Evolutionary conservation across 2,113 vertebrate species (phyloP), one percentile per base, ranked within the genome.

Genomic region (Lethenteron camtschaticum): DNA sequence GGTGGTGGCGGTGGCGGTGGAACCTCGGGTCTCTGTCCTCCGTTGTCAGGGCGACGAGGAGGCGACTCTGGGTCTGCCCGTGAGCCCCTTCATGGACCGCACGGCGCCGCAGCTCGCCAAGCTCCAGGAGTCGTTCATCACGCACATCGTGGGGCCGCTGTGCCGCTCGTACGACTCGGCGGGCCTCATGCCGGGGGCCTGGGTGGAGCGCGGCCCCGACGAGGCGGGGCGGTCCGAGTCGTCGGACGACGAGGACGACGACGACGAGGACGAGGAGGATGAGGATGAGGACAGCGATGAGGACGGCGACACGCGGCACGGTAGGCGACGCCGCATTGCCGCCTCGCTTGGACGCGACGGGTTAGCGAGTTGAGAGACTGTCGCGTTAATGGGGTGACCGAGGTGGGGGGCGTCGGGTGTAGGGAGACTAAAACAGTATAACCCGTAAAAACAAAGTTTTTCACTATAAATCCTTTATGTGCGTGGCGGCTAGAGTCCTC

Each of bases 21-120:
- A 55, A 13, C 41, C 14, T 16, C 68, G 9, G n/a, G 18, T 55
- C 56, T 69, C 5, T 41, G 9, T 3, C 11, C 2, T 20, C 11
- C 63, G 1, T 58, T 12, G 11, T 13, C 73, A 99, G 94, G 94
- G 94, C 0, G 94, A 99, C 68, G 90, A 99, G 74, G 94, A 99
- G 78, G 84, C 87, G 72, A 94, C 85, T 74, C 79, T 90, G 13
- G 94, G 88, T 8, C 82, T 99, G 71, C 90, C 92, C 6, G 85
- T 94, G 76, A 99, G 94, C 73, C 94, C 94, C 2, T 99, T 92
- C 80, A 99, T 99, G 94, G 89, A 99, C 77, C 86, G 94, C 68
- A 86, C 89, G 8, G 87, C 89, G 2, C 92, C 94, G 0, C 92
- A 96, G 79, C 73, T 99, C 77, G 94, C 94, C 71, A 87, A 94